Evolutionary conservation across 92 coral and sea anemone species (phyloP), one percentile per base, ranked within the genome.

Genomic region (Zoanthus sansibaricus): DNA sequence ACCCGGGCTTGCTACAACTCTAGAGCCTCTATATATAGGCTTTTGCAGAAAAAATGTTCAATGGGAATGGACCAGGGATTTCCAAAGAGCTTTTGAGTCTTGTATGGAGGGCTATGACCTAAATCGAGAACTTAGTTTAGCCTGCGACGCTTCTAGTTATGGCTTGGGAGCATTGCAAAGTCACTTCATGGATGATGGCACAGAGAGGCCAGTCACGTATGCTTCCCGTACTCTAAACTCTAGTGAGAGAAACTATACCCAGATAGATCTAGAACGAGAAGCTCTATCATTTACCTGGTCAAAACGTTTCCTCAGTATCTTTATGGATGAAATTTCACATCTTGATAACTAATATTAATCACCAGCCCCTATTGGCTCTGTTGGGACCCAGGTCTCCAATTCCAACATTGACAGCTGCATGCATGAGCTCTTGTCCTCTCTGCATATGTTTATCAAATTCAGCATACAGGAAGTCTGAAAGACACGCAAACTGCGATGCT

Each of bases 381-480:
- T 71, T 89, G 12, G 88, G 86, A 78, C 92, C 93, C 12, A 92
- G 82, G 37, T 55, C 93, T 13, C 72, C 92, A 10, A 77, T 92
- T 5, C 94, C 90, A 6, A 73, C 92, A 37, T 73, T 91, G 20
- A 92, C 87, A 46, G 94, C 94, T 16, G 94, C 89, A 58, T 73
- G 93, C 7, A 88, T 86, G 94, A 92, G 94, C 88, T 10, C 44
- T 88, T 51, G 54, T 7, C 18, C 16, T 61, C 25, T 61, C 68
- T 15, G 16, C 68, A 61, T 61, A 61, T 61, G 30, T 4, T 83
- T 9, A 55, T 88, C 2, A 77, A 2, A 52, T 76, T 61, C 21
- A 61, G 25, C 15, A 15, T 7, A 15, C 68, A 61, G 25, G 68
- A 15, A 0, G 7, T 61, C 68, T 5, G 68, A 18, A 7, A 18